Percentiles rank a stretch among this genome's conserved stretches.
These are phyloP conservation scores for Ormyrus labotus DNA, from an alignment of 2,888 invertebrate genomes.

Conservation along the genomic window DNA sequence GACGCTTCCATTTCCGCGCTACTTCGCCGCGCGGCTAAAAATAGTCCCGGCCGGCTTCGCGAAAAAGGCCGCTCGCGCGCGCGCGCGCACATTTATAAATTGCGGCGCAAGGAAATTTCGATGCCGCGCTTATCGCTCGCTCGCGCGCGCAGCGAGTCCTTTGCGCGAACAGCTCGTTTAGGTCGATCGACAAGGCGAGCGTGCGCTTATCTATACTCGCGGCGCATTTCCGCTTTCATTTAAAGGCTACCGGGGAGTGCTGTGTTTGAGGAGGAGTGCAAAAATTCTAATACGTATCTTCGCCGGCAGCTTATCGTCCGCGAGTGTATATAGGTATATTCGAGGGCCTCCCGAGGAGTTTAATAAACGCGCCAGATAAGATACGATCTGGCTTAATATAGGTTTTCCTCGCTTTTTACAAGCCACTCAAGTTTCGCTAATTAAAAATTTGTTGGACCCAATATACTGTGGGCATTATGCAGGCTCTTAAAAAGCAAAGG, in stretches of 20 bases:
- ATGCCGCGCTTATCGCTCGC: not conserved
- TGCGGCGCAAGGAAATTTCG: conserved; percentile 21
- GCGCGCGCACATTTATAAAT: not conserved
- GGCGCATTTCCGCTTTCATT: not conserved
- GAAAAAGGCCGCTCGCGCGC: too few relatives aligned
- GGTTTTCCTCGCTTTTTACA: conserved; percentile 16
- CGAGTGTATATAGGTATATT: not conserved
- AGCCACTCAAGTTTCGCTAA: conserved; percentile 15
- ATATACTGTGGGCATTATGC: too few relatives aligned
- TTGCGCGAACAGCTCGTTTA: not conserved
- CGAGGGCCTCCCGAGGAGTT: not conserved
- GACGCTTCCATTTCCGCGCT: conserved; percentile 38
- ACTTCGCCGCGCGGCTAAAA: conserved; percentile 16
- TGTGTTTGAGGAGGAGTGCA: not conserved
- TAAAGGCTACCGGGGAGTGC: not conserved
- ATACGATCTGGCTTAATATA: conserved; percentile 15
- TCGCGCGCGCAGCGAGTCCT: not conserved
- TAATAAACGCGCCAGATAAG: conserved; percentile 29
- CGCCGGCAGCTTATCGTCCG: conserved; percentile 9
- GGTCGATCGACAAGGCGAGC: not conserved
- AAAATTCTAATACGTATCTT: conserved; percentile 21
- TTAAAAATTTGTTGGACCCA: conserved; percentile 14
- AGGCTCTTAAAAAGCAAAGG: too few relatives aligned
- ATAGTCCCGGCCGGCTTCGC: not conserved
- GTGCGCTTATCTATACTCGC: not conserved